Percentiles rank a stretch among this genome's conserved stretches.
Conservation (phyloP, 2,113 vertebrate species). For the Datnioides undecimradiatus region DNA sequence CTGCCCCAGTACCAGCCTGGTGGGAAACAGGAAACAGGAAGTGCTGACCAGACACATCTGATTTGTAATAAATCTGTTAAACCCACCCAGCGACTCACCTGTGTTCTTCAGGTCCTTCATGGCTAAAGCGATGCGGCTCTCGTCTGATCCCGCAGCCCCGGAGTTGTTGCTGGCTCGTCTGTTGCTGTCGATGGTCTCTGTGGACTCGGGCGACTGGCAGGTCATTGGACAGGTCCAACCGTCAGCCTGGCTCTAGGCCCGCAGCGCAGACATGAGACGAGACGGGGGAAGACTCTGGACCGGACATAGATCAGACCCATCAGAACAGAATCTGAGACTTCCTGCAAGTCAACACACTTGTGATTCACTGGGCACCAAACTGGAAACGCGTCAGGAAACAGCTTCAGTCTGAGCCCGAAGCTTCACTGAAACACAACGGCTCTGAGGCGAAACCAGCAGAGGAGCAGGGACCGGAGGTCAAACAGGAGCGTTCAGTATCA, state of each 20-base stretch:
- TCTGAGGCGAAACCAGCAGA: too few species aligned
- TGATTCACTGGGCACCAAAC: too few species aligned
- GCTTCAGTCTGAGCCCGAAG: too few species aligned
- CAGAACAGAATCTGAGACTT: neutral
- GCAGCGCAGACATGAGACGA: slow-evolving; percentile 61
- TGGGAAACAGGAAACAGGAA: slow-evolving; percentile 18
- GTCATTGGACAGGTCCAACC: slow-evolving; percentile 82
- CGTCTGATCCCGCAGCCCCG: slow-evolving; percentile 75
- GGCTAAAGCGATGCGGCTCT: slow-evolving; percentile 81
- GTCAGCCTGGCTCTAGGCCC: slow-evolving; percentile 36
- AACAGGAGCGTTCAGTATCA: too few species aligned
- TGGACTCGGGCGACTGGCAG: slow-evolving; percentile 86
- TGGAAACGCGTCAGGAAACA: too few species aligned
- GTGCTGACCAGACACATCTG: too few species aligned
- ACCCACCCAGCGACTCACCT: neutral
- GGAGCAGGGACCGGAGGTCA: too few species aligned
- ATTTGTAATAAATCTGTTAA: too few species aligned
- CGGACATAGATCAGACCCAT: neutral
- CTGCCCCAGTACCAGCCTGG: slow-evolving; percentile 98
- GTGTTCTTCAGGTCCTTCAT: slow-evolving; percentile 87
- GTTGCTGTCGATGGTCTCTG: slow-evolving; percentile 78
- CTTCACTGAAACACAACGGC: too few species aligned
- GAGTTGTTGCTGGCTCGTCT: slow-evolving; percentile 62
- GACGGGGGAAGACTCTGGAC: neutral
- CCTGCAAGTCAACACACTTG: too few species aligned